A percentile compares a stretch with the other conserved stretches of the same genome.
Conservation (phyloP, 2,113 vertebrate species). For the Uria lomvia region DNA sequence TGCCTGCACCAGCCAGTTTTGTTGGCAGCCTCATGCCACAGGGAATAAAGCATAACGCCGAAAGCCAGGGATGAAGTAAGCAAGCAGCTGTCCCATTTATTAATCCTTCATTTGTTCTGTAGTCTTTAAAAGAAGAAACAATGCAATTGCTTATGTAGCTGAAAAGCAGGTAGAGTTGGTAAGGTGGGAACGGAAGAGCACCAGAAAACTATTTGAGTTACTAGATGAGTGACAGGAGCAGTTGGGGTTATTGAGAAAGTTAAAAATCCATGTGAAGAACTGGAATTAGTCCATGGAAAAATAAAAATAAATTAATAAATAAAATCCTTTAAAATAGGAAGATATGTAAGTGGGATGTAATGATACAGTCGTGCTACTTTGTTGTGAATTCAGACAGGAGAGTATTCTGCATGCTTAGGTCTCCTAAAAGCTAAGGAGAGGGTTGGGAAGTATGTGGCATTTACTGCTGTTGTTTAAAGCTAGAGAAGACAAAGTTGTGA, state of each 20-base stretch:
- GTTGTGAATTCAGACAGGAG: not conserved
- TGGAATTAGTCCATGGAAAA: not conserved
- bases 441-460: not conserved
- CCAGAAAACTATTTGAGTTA: not conserved
- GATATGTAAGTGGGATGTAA: not conserved
- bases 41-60: not conserved
- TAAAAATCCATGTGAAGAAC: not conserved
- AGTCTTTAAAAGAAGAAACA: not conserved
- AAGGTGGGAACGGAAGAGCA: not conserved
- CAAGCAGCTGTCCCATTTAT: not conserved
- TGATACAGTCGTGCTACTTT: not conserved
- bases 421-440: not conserved
- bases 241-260: not conserved
- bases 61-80: constrained; percentile 13
- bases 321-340: not conserved
- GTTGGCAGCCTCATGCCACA: not conserved
- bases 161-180: not conserved
- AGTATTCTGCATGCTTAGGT: not conserved
- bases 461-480: not conserved
- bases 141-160: not conserved
- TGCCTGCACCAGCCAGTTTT: constrained; percentile 10
- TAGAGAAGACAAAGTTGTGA: not conserved
- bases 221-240: not conserved
- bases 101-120: constrained; percentile 5
- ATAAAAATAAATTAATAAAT: not conserved